phyloP scores from a whole-genome alignment of 2,888 invertebrate species.

The Desoria tigrina region DNA sequence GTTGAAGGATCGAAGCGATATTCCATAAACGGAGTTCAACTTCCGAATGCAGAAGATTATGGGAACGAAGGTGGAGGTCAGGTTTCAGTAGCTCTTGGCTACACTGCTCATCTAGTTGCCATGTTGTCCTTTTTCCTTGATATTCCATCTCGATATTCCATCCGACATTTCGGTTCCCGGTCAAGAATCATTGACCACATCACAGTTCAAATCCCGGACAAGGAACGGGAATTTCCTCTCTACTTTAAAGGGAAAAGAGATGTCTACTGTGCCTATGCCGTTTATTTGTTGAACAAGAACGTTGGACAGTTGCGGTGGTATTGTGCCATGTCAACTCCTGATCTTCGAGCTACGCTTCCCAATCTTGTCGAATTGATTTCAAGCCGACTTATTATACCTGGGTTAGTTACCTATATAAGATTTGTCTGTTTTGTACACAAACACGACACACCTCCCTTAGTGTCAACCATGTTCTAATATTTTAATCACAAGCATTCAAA shows the following conservation, averaged over 20 bases:
- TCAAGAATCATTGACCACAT: constrained; percentile 79
- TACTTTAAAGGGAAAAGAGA: constrained; percentile 67
- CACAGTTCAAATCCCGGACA: constrained; percentile 67
- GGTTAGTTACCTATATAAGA: constrained; percentile 36
- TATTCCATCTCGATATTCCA: constrained; percentile 81
- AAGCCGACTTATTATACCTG: constrained; percentile 49
- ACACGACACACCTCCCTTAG: not conserved
- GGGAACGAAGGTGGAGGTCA: constrained; percentile 67
- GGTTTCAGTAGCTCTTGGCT: constrained; percentile 83
- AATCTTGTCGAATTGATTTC: constrained; percentile 68
- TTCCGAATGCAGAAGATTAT: constrained; percentile 70
- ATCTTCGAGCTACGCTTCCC: constrained; percentile 74
- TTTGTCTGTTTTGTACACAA: not conserved
- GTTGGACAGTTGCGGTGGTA: constrained; percentile 85
- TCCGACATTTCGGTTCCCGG: constrained; percentile 77
- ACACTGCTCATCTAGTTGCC: constrained; percentile 77
- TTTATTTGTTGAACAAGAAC: constrained; percentile 90
- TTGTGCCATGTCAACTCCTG: constrained; percentile 70
- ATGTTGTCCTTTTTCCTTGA: constrained; percentile 80
- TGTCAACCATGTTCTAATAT: too few species aligned
- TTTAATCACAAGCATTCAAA: too few species aligned
- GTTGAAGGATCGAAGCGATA: constrained; percentile 61
- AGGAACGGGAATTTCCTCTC: constrained; percentile 63
- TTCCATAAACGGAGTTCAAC: constrained; percentile 68
- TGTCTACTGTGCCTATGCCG: constrained; percentile 81